phyloP scores from a whole-genome alignment of 2,797 vertebrate species.

The Dendrocincla fuliginosa region DNA sequence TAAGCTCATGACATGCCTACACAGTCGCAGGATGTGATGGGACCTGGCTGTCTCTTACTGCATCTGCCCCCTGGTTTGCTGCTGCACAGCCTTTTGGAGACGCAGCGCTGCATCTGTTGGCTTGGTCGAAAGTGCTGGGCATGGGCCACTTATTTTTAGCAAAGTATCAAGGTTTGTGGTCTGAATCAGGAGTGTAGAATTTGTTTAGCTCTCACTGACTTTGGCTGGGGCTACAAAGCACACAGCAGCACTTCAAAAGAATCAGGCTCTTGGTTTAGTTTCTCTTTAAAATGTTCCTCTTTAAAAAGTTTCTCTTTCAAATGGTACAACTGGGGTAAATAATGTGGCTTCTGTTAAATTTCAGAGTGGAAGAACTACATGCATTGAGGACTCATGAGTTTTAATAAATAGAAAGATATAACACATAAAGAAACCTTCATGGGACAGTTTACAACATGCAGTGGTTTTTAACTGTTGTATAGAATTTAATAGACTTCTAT shows the following conservation, averaged over 20 bases:
- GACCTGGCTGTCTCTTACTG: neutral
- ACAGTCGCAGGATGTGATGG: fast-evolving
- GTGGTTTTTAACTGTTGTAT: neutral
- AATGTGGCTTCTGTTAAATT: neutral
- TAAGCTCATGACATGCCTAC: neutral
- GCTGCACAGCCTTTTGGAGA: neutral
- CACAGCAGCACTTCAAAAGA: neutral
- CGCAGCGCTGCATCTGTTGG: fast-evolving
- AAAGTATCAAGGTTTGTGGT: neutral
- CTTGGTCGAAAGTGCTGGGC: fast-evolving
- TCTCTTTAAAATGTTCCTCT: neutral
- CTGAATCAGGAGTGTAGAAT: neutral
- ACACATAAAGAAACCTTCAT: neutral
- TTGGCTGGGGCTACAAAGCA: neutral
- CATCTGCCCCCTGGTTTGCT: neutral
- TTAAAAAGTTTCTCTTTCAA: neutral
- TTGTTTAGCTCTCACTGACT: fast-evolving
- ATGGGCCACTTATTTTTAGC: fast-evolving
- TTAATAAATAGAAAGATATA: neutral
- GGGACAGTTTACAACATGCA: neutral
- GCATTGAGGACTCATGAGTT: fast-evolving
- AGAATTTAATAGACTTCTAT: neutral
- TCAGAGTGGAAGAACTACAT: neutral
- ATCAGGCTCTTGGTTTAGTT: neutral
- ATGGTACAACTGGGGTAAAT: neutral